Evolutionary conservation across 2,797 vertebrate genomes (phyloP).

Genomic region (Coilia nasus): DNA sequence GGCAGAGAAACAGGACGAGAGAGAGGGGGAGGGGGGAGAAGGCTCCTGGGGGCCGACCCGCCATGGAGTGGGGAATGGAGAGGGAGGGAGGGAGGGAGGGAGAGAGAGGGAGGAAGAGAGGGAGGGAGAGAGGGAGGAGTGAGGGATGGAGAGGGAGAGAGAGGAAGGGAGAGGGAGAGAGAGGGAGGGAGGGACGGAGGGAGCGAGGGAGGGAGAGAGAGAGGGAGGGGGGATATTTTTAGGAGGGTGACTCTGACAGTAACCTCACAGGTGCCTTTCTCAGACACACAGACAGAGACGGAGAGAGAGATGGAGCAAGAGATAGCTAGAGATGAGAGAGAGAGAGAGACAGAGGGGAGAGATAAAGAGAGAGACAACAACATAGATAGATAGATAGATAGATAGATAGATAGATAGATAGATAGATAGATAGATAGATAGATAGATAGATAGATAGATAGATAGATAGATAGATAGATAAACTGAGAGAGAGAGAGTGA

Average conservation of each 20-base stretch:
- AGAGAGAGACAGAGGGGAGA: slow-evolving; percentile 29
- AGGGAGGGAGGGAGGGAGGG: neutral
- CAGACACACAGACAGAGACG: slow-evolving; percentile 22
- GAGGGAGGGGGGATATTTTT: slow-evolving; percentile 70
- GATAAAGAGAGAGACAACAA: slow-evolving; percentile 41
- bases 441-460: no score
- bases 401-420: no score
- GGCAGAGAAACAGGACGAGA: slow-evolving; percentile 37
- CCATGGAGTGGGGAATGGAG: slow-evolving; percentile 56
- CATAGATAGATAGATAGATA: no score
- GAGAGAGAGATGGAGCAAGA: slow-evolving; percentile 22
- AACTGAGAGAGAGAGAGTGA: slow-evolving; percentile 43
- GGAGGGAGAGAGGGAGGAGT: no score
- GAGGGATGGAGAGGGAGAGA: no score
- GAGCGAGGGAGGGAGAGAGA: slow-evolving; percentile 59
- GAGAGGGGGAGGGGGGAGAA: slow-evolving; percentile 51
- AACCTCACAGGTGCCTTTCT: slow-evolving; percentile 52
- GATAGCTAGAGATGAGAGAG: slow-evolving; percentile 35
- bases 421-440: no score
- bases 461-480: no score
- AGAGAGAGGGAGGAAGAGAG: no score
- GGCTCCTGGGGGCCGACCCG: slow-evolving; percentile 57
- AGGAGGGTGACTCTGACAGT: slow-evolving; percentile 71
- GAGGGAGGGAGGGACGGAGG: slow-evolving; percentile 52
- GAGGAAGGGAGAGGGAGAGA: slow-evolving; percentile 40